Evolutionary conservation across 2,797 vertebrate species (phyloP).

Genomic region (Iguana delicatissima): DNA sequence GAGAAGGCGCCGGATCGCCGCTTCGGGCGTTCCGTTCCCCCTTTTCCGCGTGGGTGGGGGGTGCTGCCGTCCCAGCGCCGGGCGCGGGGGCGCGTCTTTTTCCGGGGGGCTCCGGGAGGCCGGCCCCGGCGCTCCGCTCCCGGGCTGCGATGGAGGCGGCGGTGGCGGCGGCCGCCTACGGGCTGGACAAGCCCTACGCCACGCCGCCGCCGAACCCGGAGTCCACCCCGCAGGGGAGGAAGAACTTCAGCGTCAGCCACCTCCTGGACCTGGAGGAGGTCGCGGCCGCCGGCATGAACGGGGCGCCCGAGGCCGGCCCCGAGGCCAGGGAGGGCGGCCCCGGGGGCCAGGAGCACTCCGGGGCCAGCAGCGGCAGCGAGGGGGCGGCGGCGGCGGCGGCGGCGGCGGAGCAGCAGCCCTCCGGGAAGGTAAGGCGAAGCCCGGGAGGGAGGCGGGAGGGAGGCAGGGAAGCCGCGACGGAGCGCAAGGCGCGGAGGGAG

Average conservation of each 20-base stretch:
- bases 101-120: conserved; percentile 35
- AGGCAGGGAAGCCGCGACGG: not conserved
- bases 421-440: conserved; percentile 77
- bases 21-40: not conserved
- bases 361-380: conserved; percentile 84
- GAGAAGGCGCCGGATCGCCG: not conserved
- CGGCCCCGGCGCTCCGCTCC: conserved; percentile 47
- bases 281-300: conserved; percentile 80
- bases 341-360: conserved; percentile 76
- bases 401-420: conserved; percentile 65
- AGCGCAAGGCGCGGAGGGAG: not conserved
- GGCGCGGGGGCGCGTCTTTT: too few relatives aligned
- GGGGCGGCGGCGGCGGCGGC: conserved; percentile 83
- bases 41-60: too few relatives aligned
- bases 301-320: conserved; percentile 56
- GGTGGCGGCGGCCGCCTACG: conserved; percentile 78
- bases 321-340: conserved; percentile 66
- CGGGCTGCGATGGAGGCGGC: conserved; percentile 77
- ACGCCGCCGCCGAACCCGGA: conserved; percentile 73
- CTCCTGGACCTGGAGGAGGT: conserved; percentile 85
- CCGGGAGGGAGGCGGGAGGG: too few relatives aligned
- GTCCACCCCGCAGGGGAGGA: conserved; percentile 76
- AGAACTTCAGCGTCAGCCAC: conserved; percentile 86
- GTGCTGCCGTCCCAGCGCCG: too few relatives aligned
- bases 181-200: conserved; percentile 79